Evolutionary conservation across 2,888 invertebrate genomes (phyloP).

Genomic region (Diploptera punctata): DNA sequence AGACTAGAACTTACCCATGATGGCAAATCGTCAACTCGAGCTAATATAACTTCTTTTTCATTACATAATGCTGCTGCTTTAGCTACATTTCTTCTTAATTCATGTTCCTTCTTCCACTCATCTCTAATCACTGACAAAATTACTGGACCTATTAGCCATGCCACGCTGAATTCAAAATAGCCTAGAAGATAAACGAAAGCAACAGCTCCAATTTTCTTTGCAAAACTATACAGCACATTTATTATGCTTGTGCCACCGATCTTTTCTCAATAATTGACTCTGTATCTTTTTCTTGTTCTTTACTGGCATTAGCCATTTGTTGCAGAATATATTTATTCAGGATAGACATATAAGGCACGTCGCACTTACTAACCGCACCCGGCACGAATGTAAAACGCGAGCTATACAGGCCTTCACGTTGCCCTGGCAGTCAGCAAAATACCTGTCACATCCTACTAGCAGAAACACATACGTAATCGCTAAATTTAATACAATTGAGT

Average conservation of each 20-base stretch:
- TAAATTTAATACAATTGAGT: no score
- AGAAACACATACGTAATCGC: constrained; percentile 9
- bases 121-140: constrained; percentile 80
- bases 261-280: not conserved
- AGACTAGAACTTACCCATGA: constrained; percentile 77
- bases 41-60: constrained; percentile 87
- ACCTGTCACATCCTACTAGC: not conserved
- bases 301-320: constrained; percentile 26
- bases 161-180: constrained; percentile 87
- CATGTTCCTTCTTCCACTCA: constrained; percentile 77
- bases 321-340: not conserved
- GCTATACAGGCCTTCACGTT: not conserved
- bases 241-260: constrained; percentile 53
- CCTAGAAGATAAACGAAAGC: constrained; percentile 81
- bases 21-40: constrained; percentile 88
- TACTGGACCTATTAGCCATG: constrained; percentile 86
- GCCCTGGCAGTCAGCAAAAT: not conserved
- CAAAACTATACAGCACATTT: constrained; percentile 65
- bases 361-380: not conserved
- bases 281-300: constrained; percentile 7
- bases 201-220: constrained; percentile 74
- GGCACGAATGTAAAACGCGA: not conserved
- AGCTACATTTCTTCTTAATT: constrained; percentile 74
- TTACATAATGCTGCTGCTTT: constrained; percentile 78
- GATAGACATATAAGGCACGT: not conserved